Evolutionary conservation across 1,140 invertebrate genomes (phyloP).

Genomic region (Drosophila micromelanica): DNA sequence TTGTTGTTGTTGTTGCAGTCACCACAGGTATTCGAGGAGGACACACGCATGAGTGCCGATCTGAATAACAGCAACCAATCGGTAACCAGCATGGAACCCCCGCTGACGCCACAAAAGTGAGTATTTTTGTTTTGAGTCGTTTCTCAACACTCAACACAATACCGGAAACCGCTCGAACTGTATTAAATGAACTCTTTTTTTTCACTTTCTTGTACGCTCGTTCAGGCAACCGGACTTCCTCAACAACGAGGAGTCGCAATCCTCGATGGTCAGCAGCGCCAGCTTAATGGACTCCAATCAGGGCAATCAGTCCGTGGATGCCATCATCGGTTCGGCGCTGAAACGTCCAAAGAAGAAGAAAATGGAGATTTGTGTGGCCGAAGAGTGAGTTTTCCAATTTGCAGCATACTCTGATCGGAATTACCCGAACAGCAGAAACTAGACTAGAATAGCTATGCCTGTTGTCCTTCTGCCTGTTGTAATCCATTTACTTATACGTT

Average conservation of each 20-base stretch:
- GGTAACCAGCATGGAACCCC: slow-evolving; percentile 83
- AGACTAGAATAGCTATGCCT: too few species aligned
- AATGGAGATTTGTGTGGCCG: slow-evolving; percentile 90
- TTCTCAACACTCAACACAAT: slow-evolving; percentile 25
- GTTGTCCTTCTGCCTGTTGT: too few species aligned
- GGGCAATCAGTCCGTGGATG: slow-evolving; percentile 57
- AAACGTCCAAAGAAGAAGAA: slow-evolving; percentile 88
- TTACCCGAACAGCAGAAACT: too few species aligned
- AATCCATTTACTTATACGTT: neutral
- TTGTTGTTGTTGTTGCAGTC: slow-evolving; percentile 49
- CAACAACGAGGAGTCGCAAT: slow-evolving; percentile 91
- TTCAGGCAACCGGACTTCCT: slow-evolving; percentile 85
- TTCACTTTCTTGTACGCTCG: slow-evolving; percentile 35
- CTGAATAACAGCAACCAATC: slow-evolving; percentile 84
- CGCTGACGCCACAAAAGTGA: slow-evolving; percentile 72
- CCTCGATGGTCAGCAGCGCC: slow-evolving; percentile 88
- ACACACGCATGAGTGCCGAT: slow-evolving; percentile 94
- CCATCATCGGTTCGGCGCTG: slow-evolving; percentile 54
- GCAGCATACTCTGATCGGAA: too few species aligned
- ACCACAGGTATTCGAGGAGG: slow-evolving; percentile 91
- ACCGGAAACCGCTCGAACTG: too few species aligned
- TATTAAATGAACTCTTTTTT: neutral
- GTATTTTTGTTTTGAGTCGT: slow-evolving; percentile 82
- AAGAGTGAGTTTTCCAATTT: slow-evolving; percentile 84
- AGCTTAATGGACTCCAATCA: slow-evolving; percentile 77